phyloP scores from a whole-genome alignment of 2,113 vertebrate genomes.

The Astur gentilis region DNA sequence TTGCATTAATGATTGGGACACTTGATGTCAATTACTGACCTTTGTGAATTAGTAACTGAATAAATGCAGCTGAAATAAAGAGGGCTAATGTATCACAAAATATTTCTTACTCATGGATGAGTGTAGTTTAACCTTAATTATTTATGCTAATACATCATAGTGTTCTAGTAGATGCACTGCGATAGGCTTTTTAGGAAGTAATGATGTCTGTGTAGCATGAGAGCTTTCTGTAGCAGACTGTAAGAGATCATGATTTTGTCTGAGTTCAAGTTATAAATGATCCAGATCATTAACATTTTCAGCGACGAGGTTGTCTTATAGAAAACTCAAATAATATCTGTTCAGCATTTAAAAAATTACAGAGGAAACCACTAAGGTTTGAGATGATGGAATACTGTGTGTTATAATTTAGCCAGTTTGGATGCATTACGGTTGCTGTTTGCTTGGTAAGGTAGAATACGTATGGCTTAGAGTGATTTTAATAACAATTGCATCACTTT shows the following conservation, averaged over 20 bases:
- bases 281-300: not conserved
- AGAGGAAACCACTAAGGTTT: not conserved
- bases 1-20: not conserved
- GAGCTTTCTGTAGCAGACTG: not conserved
- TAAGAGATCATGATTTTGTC: not conserved
- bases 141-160: not conserved
- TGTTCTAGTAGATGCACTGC: not conserved
- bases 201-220: not conserved
- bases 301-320: not conserved
- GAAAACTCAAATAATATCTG: not conserved
- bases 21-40: not conserved
- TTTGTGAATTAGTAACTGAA: not conserved
- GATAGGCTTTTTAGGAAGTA: not conserved
- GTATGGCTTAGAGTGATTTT: conserved; percentile 22
- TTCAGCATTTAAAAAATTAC: not conserved
- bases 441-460: not conserved
- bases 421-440: not conserved
- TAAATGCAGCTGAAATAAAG: not conserved
- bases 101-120: not conserved
- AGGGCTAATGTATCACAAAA: not conserved
- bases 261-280: not conserved
- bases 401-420: not conserved
- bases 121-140: not conserved
- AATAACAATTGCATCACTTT: conserved; percentile 49
- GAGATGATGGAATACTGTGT: not conserved